phyloP scores from a whole-genome alignment of 1,140 invertebrate genomes.

The Ceratoteleas bidentatus region DNA sequence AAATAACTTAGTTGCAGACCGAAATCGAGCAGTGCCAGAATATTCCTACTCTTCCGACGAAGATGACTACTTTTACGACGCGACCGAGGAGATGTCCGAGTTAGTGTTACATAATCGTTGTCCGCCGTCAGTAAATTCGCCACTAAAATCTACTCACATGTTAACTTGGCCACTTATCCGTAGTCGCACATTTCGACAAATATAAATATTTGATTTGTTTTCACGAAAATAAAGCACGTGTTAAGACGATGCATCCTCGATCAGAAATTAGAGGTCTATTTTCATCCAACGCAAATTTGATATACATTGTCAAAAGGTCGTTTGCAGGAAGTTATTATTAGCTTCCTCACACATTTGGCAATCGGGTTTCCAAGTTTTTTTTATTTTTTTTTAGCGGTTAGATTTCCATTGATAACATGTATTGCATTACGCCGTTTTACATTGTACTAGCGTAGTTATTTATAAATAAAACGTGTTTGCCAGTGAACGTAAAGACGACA shows the following conservation, averaged over 20 bases:
- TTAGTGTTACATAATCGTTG: slow-evolving; percentile 66
- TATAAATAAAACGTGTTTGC: slow-evolving; percentile 28
- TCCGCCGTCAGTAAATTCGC: slow-evolving; percentile 46
- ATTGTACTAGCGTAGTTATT: too few relatives aligned
- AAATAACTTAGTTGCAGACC: slow-evolving; percentile 60
- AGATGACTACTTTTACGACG: slow-evolving; percentile 98
- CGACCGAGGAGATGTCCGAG: slow-evolving; percentile 88
- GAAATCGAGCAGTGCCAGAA: slow-evolving; percentile 88
- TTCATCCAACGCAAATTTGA: too few relatives aligned
- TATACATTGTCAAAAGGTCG: too few relatives aligned
- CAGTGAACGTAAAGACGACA: slow-evolving; percentile 72
- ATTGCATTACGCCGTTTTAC: too few relatives aligned
- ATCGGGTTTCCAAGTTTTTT: too few relatives aligned
- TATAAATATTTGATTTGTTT: background rate
- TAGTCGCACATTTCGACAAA: background rate
- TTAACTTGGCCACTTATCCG: background rate
- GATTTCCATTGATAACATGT: too few relatives aligned
- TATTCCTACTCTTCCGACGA: slow-evolving; percentile 98
- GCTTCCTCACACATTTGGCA: too few relatives aligned
- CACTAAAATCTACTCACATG: background rate
- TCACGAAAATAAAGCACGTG: too few relatives aligned
- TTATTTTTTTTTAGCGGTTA: too few relatives aligned
- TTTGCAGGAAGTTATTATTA: too few relatives aligned
- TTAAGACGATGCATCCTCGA: too few relatives aligned
- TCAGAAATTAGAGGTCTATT: too few relatives aligned